Evolutionary conservation across 2,113 vertebrate species (phyloP).

Genomic region (Cyanocitta stelleri): DNA sequence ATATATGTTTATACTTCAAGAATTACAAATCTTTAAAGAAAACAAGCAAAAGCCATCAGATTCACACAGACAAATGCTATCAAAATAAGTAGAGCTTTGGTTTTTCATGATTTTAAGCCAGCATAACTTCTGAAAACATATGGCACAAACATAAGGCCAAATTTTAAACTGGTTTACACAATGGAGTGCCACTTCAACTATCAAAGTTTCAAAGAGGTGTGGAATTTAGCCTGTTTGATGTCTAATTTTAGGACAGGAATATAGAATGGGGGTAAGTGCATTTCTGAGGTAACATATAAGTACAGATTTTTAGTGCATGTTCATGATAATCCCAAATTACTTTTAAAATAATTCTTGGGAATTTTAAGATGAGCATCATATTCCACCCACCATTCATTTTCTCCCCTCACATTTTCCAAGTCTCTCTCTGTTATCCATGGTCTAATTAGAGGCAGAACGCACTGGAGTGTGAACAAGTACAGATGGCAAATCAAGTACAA

Average conservation of each 20-base stretch:
- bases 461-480: neutral
- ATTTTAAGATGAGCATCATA: neutral
- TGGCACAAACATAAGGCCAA: neutral
- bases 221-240: neutral
- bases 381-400: neutral
- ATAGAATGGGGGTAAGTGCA: neutral
- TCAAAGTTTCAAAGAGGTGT: neutral
- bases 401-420: neutral
- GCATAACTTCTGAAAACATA: neutral
- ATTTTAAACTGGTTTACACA: neutral
- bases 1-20: neutral
- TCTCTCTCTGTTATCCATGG: neutral
- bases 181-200: neutral
- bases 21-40: neutral
- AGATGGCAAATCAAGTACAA: constrained; percentile 14
- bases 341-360: neutral
- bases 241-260: neutral
- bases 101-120: neutral
- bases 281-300: neutral
- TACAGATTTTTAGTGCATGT: neutral
- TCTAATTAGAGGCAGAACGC: neutral
- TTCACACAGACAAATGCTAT: neutral
- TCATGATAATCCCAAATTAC: neutral
- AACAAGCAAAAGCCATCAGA: neutral
- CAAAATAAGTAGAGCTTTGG: neutral